Base-by-base conservation (phyloP, 2,113 vertebrate genomes). In the Heliornis fulica region DNA sequence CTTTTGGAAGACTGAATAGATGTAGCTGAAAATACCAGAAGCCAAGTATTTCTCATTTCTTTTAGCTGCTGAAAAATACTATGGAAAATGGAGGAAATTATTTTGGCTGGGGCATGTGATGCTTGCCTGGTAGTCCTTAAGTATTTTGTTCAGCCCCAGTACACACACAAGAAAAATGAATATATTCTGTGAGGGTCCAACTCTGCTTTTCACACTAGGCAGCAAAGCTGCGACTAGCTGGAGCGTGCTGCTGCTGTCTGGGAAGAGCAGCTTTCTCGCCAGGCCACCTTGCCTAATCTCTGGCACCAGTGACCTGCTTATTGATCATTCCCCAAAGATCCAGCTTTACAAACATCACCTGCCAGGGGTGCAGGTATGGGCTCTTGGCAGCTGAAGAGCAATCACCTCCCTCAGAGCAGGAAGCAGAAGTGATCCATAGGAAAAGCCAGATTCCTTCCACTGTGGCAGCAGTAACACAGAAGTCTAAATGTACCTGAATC, bases 141-240 rank as follows among this genome's bases (percentile, higher is more conserved):
- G 75, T 77, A 21, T 93, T 94, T 87, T 91, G 77, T 91, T 95
- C 94, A 70, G 53, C 82, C 50, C 15, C 70, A 79, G 45, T 26
- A 65, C 25, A 72, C 74, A 89, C 40, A 51, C 81, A 90, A 77
- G 63, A 71, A 93, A 92, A 57, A 53, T 78, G 60, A 71, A 95
- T 40, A 13, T 45, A 60, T 84, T 87, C 61, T 69, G 46, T 29
- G 40, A 59, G 50, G 26, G 41, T 53, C 70, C 56, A 68, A 1
- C 66, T 87, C 74, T 1, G 1, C 53, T 79, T 60, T 43, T 66
- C 3, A 0, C 48, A 41, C 19, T 7, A 1, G 6, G 64, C 66
- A 82, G 74, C 66, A 64, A 76, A 81, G 41, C 36, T 48, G 17
- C 7, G 15, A 23, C 41, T 31, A 46, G 32, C 51, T 34, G 66